Base-by-base conservation (phyloP, 2,797 vertebrate species). In the Crax fasciolata region DNA sequence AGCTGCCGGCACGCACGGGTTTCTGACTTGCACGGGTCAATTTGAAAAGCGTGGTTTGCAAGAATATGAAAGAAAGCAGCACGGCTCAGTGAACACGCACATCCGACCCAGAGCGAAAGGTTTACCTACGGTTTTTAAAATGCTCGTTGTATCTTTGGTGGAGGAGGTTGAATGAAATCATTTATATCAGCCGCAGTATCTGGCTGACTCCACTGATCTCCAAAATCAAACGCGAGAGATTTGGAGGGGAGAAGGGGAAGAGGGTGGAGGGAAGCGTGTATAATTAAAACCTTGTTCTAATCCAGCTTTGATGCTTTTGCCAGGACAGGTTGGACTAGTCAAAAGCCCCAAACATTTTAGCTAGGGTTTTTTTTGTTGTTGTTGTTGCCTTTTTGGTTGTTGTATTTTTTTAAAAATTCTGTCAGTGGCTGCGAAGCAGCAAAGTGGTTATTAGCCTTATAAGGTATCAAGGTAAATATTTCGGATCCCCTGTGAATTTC, bases 281-380 rank as follows among this genome's bases (percentile, higher is more conserved):
- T 95, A 96, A 96, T 95, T 96, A 96, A 97, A 95, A 94, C 95
- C 89, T 97, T 96, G 93, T 97, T 96, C 89, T 96, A 95, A 96
- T 94, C 82, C 82, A 38, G 25, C 94, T 97, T 97, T 97, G 97
- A 96, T 94, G 93, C 81, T 84, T 86, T 89, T 94, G 82, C 96
- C 96, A 95, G 90, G 84, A 85, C 94, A 96, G 92, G 96, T 95
- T 85, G 89, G 38, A 84, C 75, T 57, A 92, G 84, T 94, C 94
- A 93, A 96, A 96, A 95, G 63, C 46, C 49, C 71, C 89, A 92
- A 95, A 95, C 81, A 90, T 95, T 92, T 95, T 77, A 57, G 80
- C 49, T 39, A 65, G 54, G 10, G 49, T 94, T 89, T 86, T 73
- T 32, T 24, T 43, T 94, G 90, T 86, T 74, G 35, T 27, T 77